phyloP scores from a whole-genome alignment of 1,140 invertebrate genomes.

The Conus betulinus region DNA sequence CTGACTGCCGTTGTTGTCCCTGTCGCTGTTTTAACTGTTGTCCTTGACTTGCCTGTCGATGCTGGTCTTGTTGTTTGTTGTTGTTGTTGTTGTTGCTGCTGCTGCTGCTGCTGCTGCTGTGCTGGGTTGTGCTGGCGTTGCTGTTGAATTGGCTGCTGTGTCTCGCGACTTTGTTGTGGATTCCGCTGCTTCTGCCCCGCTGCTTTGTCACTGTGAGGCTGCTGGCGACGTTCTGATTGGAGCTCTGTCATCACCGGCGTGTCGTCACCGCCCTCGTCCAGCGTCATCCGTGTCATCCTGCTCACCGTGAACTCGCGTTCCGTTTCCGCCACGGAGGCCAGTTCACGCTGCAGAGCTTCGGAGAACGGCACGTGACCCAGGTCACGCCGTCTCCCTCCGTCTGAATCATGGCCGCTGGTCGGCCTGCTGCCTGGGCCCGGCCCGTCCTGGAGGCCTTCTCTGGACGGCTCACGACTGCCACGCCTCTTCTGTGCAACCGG shows the following conservation, averaged over 20 bases:
- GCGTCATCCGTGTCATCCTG: background rate
- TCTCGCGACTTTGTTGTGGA: background rate
- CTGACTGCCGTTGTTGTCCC: background rate
- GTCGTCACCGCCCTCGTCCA: background rate
- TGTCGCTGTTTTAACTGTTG: background rate
- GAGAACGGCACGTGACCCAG: background rate
- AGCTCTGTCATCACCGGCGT: background rate
- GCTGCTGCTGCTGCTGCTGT: background rate
- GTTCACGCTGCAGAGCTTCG: constrained; percentile 2
- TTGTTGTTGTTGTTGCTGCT: background rate
- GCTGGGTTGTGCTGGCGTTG: background rate
- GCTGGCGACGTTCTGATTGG: no score
- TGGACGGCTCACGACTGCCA: background rate
- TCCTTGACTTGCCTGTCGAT: background rate
- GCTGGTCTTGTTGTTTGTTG: background rate
- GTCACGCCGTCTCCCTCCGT: background rate
- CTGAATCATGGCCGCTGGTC: background rate
- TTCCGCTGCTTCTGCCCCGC: background rate
- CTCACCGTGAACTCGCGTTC: background rate
- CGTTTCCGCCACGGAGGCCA: constrained; percentile 12
- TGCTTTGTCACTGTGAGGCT: background rate
- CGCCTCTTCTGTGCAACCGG: background rate
- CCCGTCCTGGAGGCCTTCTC: background rate
- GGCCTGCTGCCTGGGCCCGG: background rate
- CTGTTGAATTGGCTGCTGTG: background rate